A percentile compares a stretch with the other conserved stretches of the same genome.
phyloP scores from a whole-genome alignment of 1,140 invertebrate genomes.

The Hycleus phaleratus region DNA sequence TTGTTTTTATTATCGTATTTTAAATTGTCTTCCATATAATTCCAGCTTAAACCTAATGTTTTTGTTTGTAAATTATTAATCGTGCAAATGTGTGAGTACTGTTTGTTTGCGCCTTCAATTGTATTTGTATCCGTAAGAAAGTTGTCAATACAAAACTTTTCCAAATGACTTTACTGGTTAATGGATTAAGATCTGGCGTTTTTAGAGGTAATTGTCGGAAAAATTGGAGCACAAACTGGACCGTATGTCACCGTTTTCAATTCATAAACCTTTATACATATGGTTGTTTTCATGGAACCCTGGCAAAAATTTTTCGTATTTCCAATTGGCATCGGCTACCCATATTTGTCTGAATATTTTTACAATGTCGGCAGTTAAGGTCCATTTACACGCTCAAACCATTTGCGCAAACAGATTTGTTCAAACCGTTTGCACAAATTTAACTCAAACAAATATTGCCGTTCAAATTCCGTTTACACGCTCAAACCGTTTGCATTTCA shows the following conservation, averaged over 20 bases:
- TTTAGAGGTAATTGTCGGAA: constrained; percentile 26
- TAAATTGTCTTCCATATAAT: background rate
- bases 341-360: background rate
- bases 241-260: constrained; percentile 33
- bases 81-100: background rate
- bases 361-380: background rate
- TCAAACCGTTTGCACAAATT: too few species aligned
- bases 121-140: too few species aligned
- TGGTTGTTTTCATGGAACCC: too few species aligned
- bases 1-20: background rate
- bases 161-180: constrained; percentile 19
- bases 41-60: constrained; percentile 3
- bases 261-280: constrained; percentile 26
- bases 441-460: too few species aligned
- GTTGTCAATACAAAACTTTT: too few species aligned
- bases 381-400: too few species aligned
- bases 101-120: background rate
- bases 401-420: too few species aligned
- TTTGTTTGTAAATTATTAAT: background rate
- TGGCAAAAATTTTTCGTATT: too few species aligned
- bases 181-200: constrained; percentile 30
- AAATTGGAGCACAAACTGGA: constrained; percentile 21
- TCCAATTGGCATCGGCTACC: too few species aligned
- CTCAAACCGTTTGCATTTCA: too few species aligned
- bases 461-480: too few species aligned